These are phyloP conservation scores for Nothocercus julius DNA, from an alignment of 2,113 vertebrate species.

Conservation along the genomic window DNA sequence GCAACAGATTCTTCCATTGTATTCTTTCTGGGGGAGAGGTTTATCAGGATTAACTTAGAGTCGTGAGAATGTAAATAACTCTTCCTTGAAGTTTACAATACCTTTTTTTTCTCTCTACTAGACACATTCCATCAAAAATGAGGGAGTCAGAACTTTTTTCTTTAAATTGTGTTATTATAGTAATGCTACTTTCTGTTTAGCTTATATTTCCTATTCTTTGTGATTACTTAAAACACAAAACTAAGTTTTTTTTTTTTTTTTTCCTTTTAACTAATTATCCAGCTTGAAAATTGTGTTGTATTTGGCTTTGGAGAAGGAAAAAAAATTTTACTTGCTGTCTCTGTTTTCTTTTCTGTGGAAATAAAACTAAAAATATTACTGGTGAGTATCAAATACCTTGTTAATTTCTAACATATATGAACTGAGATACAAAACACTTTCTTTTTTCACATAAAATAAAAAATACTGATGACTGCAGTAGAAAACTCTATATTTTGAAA, in stretches of 20 bases:
- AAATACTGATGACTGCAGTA: slow-evolving; percentile 4
- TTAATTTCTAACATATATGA: slow-evolving; percentile 50
- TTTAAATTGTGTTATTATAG: not conserved
- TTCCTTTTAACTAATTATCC: not conserved
- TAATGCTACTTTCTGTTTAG: not conserved
- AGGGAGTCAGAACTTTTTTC: slow-evolving; percentile 10
- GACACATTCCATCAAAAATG: slow-evolving; percentile 1
- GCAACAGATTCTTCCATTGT: not conserved
- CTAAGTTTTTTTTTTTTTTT: not conserved
- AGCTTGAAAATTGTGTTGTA: not conserved
- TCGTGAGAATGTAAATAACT: slow-evolving; percentile 3
- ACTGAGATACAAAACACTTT: slow-evolving; percentile 36
- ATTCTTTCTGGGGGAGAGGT: not conserved
- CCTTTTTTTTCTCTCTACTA: not conserved
- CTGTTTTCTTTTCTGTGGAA: slow-evolving; percentile 46
- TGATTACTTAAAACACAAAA: not conserved
- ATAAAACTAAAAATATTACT: not conserved
- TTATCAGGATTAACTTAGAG: not conserved
- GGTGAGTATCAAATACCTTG: slow-evolving; percentile 17
- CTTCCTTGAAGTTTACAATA: not conserved
- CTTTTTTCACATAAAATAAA: slow-evolving; percentile 23
- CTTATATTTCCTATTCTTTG: slow-evolving; percentile 3
- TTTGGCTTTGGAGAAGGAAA: slow-evolving; percentile 30
- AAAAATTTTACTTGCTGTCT: not conserved
- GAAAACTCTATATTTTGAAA: not conserved